Evolutionary conservation across 2,113 vertebrate species (phyloP), one percentile per base, ranked within the genome.

Genomic region (Myrmecophaga tridactyla): DNA sequence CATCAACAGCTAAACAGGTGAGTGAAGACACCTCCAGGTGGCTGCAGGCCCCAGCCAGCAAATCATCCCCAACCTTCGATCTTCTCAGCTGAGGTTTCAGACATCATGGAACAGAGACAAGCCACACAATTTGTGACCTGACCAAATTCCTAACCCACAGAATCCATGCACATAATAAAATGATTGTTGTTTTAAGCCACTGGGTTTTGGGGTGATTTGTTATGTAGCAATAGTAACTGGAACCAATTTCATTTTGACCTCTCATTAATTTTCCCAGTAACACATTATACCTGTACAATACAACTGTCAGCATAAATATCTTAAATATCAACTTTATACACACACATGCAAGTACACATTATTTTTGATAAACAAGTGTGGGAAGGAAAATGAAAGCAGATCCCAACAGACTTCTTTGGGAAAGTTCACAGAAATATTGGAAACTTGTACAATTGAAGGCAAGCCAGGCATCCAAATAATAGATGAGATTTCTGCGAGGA

Each of bases 391-490:
- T 14, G 39, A 89, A 92, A 83, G 85, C 14, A 76, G 6, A 58
- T 73, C 36, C 56, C 51, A 70, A 78, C 6, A 80, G 46, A 34
- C 51, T 80, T 94, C 73, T 56, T 77, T 70, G 60, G 67, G 75
- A 89, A 63, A 63, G 17, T 60, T 90, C 81, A 95, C 14, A 90
- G 85, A 96, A 96, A 94, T 81, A n/a, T 9, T 92, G 46, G 51
- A 77, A 94, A 86, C 48, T 77, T 89, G 69, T 88, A 73, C 73
- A 60, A 81, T 7, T 89, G 0, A 6, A 73, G 82, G 67, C 43
- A 82, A 73, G 77, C 9, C 60, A 63, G 31, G 41, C 48, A 86
- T 43, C 46, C 39, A 62, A 81, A 0, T 62, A 94, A 87, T 29
- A 90, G 27, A 89, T 81, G 92, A 72, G 39, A 43, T n/a, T 87